Evolutionary conservation across 2,888 invertebrate genomes (phyloP), one percentile per base, ranked within the genome.

Genomic region (Pseudolycoriella hygida): DNA sequence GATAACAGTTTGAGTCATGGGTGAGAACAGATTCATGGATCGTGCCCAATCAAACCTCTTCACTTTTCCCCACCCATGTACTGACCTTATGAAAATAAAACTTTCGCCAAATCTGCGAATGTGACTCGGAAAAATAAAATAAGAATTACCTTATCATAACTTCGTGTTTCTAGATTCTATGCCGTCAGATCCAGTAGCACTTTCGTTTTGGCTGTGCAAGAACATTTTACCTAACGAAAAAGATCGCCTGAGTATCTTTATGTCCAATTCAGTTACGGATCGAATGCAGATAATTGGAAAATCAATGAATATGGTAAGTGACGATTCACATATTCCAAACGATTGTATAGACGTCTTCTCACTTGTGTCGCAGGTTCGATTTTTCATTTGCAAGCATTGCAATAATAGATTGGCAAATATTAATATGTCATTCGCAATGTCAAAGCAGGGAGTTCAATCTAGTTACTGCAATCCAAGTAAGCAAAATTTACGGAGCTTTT

Each of bases 201-300:
- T 87, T 49, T 84, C 84, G 1, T 87, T 76, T 60, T 88, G 87
- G 86, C 73, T 85, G 44, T 79, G 80, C 11, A 78, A 80, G 50
- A 84, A 82, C 62, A 68, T 85, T 42, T 78, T 82, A 30, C 62
- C 86, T 15, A 73, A 73, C 43, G 76, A 82, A 53, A 64, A 65
- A 15, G 73, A 77, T 53, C 66, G 79, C 52, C 62, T 80, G 20
- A 62, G 68, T 12, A 66, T 85, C 43, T 70, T 88, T 48, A 65
- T 69, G 50, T 70, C 80, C 40, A 73, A 83, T 62, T 77, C 76
- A 20, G 74, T 80, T 1, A 70, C 81, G 51, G 74, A 77, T 50
- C 69, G 86, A 72, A 57, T 71, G 77, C 56, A 59, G 48, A 50
- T 62, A 10, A 63, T 66, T 44, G 58, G 58, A 12, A 56, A 56